phyloP scores from a whole-genome alignment of 1,140 invertebrate species.

The Panagrolaimus sp. region DNA sequence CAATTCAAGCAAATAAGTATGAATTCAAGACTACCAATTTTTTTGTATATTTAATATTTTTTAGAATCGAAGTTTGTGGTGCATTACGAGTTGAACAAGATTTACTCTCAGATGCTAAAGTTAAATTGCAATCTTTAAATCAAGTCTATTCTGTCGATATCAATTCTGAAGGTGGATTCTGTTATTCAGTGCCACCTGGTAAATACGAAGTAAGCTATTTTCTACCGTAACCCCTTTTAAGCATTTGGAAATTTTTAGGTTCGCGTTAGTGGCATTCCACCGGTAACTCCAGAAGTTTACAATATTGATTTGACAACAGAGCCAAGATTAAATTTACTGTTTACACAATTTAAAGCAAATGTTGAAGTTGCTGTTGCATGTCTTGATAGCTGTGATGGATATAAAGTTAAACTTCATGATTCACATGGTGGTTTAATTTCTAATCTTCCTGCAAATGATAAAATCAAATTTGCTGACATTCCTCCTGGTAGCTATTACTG shows the following conservation, averaged over 20 bases:
- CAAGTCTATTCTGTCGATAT: not conserved
- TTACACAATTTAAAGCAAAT: slow-evolving; percentile 9
- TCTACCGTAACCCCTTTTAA: no score
- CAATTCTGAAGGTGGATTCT: not conserved
- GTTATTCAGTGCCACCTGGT: not conserved
- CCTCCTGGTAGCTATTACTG: not conserved
- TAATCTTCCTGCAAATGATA: not conserved
- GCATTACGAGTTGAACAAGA: not conserved
- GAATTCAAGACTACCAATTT: not conserved
- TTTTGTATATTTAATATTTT: no score
- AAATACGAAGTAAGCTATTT: no score
- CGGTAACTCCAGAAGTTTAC: not conserved
- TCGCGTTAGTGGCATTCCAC: not conserved
- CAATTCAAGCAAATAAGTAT: not conserved
- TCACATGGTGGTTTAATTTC: not conserved
- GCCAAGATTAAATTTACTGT: not conserved
- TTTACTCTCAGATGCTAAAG: not conserved
- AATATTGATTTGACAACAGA: not conserved
- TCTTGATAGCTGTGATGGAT: not conserved
- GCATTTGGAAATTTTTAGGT: no score
- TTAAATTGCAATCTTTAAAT: not conserved
- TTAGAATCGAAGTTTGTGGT: not conserved
- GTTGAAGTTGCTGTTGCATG: not conserved
- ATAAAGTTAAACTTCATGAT: not conserved
- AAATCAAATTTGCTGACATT: not conserved